phyloP scores from a whole-genome alignment of 2,888 invertebrate species.

The Holacanthella duospinosa region DNA sequence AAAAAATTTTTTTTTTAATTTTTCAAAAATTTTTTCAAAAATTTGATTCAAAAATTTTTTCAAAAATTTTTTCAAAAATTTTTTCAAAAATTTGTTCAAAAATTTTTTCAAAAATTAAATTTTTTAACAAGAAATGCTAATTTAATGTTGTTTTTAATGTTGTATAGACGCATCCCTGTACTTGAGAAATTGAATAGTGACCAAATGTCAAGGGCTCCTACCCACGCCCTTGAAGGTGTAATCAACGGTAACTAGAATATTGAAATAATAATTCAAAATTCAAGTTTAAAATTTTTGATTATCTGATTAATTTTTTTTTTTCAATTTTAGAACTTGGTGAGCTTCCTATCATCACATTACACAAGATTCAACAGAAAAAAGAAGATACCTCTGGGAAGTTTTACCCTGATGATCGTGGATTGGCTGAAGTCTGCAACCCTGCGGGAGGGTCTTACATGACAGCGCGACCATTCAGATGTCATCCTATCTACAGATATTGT shows the following conservation, averaged over 20 bases:
- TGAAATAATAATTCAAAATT: background rate
- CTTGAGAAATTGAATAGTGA: conserved; percentile 24
- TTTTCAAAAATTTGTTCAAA: background rate
- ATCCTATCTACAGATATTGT: conserved; percentile 30
- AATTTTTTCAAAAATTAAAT: too few species aligned
- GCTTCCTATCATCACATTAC: conserved; percentile 31
- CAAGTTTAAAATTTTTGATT: background rate
- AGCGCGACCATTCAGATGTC: conserved; percentile 31
- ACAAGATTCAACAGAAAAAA: conserved; percentile 28
- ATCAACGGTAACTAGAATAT: conserved; percentile 18
- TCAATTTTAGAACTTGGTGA: conserved; percentile 26
- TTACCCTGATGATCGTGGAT: conserved; percentile 33
- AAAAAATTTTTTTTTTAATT: background rate
- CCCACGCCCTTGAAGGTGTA: conserved; percentile 24
- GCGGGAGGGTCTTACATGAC: conserved; percentile 32
- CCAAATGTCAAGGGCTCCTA: conserved; percentile 27
- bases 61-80: too few species aligned
- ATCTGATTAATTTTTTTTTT: background rate
- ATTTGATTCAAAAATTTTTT: background rate
- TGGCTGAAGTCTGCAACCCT: conserved; percentile 35
- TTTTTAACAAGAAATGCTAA: too few species aligned
- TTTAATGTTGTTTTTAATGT: background rate
- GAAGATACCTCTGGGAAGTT: conserved; percentile 30
- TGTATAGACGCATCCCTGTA: background rate
- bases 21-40: too few species aligned